phyloP scores from a whole-genome alignment of 2,113 vertebrate genomes.

The Aleadryas rufinucha region DNA sequence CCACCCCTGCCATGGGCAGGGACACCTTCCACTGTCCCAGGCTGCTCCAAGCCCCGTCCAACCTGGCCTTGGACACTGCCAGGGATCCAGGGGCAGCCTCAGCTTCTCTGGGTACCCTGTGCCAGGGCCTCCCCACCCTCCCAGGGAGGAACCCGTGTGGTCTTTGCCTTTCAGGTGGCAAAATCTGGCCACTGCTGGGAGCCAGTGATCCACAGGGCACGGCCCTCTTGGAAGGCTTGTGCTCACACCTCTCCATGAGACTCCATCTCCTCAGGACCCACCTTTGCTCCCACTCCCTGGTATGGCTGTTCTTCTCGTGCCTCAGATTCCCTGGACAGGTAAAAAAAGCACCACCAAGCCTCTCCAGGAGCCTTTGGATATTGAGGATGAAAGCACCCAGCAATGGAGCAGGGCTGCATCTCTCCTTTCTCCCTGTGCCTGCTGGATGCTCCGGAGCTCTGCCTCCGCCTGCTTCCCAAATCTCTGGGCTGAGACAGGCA shows the following conservation, averaged over 20 bases:
- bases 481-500: neutral
- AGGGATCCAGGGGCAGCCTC: neutral
- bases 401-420: neutral
- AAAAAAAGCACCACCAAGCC: fast-evolving
- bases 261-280: neutral
- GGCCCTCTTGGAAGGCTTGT: neutral
- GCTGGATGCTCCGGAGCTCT: neutral
- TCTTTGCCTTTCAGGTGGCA: neutral
- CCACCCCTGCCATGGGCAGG: neutral
- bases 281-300: neutral
- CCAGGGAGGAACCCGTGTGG: neutral
- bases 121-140: neutral
- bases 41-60: neutral
- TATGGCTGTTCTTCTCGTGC: fast-evolving
- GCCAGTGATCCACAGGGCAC: neutral
- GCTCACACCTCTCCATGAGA: neutral
- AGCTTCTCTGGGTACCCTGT: neutral
- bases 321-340: neutral
- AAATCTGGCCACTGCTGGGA: neutral
- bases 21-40: neutral
- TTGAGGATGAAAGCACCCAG: fast-evolving
- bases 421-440: neutral
- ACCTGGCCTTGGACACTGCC: neutral
- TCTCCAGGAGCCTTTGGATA: neutral
- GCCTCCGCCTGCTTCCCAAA: fast-evolving